Base-by-base conservation (phyloP, 2,888 invertebrate species). In the Microctonus brassicae region DNA sequence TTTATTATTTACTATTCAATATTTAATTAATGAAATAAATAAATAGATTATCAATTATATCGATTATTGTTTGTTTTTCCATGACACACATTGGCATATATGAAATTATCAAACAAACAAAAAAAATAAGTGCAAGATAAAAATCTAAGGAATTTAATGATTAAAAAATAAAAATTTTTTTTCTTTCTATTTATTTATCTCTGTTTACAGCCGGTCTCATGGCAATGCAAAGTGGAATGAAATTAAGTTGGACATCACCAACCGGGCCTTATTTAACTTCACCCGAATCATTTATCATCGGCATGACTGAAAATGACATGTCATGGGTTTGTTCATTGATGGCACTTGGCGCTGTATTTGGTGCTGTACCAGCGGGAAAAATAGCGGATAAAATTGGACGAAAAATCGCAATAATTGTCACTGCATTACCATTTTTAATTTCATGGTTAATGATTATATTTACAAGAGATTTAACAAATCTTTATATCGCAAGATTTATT, bases 371-470 rank as follows among this genome's bases (percentile, higher is more conserved):
- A 1, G 75, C 83, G 0, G 85, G 85, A 22, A 84, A 81, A 68
- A 69, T 87, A 1, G 85, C 86, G 55, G 86, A 86, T 66, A 58
- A 60, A n/a, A 75, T 82, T 7, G 86, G 86, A 11, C 76, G 86
- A 22, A 85, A 84, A 63, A 69, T 76, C 7, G 74, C 82, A 5
- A 82, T 86, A 11, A 70, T 75, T 13, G 52, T 79, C 6, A 81
- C 84, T 1, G 73, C 78, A 2, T 57, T 83, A n/a, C 86, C 86
- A 0, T 85, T 84, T 72, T 69, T 86, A 0, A 53, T 82, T 26
- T 86, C 90, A 4, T 90, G 90, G 89, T 34, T 88, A 0, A 76
- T 87, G 20, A 85, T 90, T 47, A 81, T 86, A 17, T 74, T 81
- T 10, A 71, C 79, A 0, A 66, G 57, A 2, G 77, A 78, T 72